Evolutionary conservation across 1,140 invertebrate genomes (phyloP).

Genomic region (Drosophila ficusphila): DNA sequence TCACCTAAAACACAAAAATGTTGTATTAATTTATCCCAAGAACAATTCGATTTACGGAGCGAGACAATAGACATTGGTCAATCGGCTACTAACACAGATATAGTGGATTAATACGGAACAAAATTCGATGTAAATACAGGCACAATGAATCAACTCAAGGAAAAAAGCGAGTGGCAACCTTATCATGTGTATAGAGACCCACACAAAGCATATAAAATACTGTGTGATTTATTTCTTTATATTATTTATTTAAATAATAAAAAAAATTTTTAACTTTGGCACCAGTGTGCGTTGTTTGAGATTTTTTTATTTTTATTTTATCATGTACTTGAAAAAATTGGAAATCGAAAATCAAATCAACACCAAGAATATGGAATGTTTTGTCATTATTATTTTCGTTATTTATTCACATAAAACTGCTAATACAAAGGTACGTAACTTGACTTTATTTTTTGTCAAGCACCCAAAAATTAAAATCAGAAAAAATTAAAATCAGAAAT

Average conservation of each 20-base stretch:
- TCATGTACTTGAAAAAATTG: background rate
- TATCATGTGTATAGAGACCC: too few relatives aligned
- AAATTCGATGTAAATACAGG: background rate
- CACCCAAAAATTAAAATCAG: too few relatives aligned
- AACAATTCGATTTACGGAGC: background rate
- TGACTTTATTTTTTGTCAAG: background rate
- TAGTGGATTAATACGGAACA: background rate
- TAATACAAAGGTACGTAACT: background rate
- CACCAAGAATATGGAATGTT: too few relatives aligned
- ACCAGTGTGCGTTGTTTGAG: background rate
- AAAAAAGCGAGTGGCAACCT: background rate
- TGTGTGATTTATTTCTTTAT: too few relatives aligned
- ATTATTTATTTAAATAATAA: background rate
- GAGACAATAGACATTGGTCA: background rate
- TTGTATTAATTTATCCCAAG: background rate
- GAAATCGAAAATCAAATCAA: background rate
- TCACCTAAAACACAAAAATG: background rate
- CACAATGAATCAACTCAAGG: background rate
- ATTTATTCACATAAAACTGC: background rate
- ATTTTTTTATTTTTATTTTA: too few relatives aligned
- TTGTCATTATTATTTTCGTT: background rate
- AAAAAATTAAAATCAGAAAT: background rate
- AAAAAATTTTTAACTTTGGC: background rate
- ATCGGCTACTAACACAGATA: conserved; percentile 6
- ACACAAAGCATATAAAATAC: too few relatives aligned